A percentile compares a stretch with the other conserved stretches of the same genome.
Conservation (phyloP, 2,888 invertebrate species). For the Halictus quadricinctus region DNA sequence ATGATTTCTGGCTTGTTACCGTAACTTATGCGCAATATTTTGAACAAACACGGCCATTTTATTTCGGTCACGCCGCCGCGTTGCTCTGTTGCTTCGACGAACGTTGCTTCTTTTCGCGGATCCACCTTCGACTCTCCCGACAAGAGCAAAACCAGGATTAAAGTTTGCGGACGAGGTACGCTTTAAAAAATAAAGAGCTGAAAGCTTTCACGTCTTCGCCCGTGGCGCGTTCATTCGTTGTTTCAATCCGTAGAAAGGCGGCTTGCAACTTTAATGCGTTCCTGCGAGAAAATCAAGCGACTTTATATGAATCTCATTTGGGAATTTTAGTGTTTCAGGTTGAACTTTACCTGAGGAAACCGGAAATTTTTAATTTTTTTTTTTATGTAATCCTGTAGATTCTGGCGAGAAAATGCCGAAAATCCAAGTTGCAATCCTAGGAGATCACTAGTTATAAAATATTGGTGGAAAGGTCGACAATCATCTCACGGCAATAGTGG, state of each 20-base stretch:
- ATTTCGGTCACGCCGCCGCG: constrained; percentile 15
- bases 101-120: not conserved
- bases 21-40: constrained; percentile 62
- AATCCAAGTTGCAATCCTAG: no score
- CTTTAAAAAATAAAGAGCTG: not conserved
- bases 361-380: no score
- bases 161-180: not conserved
- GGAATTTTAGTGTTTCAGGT: not conserved
- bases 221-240: not conserved
- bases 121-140: not conserved
- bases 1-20: constrained; percentile 65
- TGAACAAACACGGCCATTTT: constrained; percentile 48
- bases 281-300: not conserved
- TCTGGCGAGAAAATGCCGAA: no score
- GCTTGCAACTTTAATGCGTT: not conserved
- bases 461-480: no score
- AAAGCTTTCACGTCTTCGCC: not conserved
- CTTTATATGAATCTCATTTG: not conserved
- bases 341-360: no score
- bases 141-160: not conserved
- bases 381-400: no score
- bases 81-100: not conserved
- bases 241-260: not conserved
- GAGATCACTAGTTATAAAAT: no score
- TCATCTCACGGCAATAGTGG: no score